Conservation (phyloP, 30 jellyfish, hydroid and myxozoan species). For the Catostylus mosaicus region DNA sequence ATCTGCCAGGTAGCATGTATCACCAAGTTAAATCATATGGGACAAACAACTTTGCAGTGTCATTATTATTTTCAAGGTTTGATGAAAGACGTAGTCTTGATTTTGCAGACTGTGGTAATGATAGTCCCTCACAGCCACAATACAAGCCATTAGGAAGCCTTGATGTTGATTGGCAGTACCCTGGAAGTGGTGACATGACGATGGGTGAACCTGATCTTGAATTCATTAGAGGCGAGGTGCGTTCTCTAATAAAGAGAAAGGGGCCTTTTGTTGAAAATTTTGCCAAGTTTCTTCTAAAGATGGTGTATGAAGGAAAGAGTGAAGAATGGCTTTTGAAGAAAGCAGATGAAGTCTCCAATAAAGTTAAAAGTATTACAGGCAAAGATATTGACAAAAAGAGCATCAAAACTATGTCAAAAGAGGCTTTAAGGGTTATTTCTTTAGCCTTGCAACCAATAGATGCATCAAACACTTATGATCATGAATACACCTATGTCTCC, state of each 20-base stretch:
- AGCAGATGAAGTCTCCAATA: not conserved
- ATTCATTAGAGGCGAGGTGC: slow-evolving; percentile 4
- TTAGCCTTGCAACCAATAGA: slow-evolving; percentile 56
- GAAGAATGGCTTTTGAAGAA: not conserved
- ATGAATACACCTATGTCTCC: slow-evolving; percentile 55
- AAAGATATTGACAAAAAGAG: not conserved
- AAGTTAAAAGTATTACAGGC: slow-evolving; percentile 8
- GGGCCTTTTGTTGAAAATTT: not conserved
- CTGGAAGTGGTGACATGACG: slow-evolving; percentile 79
- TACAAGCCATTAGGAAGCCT: slow-evolving; percentile 14
- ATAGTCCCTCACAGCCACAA: slow-evolving; percentile 7
- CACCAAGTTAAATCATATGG: slow-evolving; percentile 82
- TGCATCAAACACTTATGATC: slow-evolving; percentile 67
- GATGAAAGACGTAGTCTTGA: slow-evolving; percentile 39
- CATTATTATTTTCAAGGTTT: slow-evolving; percentile 73
- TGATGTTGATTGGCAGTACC: slow-evolving; percentile 87
- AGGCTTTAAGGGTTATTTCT: slow-evolving; percentile 27
- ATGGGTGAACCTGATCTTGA: slow-evolving; percentile 81
- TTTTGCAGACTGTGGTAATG: slow-evolving; percentile 54
- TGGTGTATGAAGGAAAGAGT: not conserved
- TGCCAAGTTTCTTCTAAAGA: not conserved
- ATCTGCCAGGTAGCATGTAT: slow-evolving; percentile 79
- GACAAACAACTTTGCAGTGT: slow-evolving; percentile 68
- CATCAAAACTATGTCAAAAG: slow-evolving; percentile 25
- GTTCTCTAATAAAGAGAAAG: not conserved